Evolutionary conservation across 35 echinoderm and acorn worm species (phyloP).

Genomic region (Heliocidaris tuberculata): DNA sequence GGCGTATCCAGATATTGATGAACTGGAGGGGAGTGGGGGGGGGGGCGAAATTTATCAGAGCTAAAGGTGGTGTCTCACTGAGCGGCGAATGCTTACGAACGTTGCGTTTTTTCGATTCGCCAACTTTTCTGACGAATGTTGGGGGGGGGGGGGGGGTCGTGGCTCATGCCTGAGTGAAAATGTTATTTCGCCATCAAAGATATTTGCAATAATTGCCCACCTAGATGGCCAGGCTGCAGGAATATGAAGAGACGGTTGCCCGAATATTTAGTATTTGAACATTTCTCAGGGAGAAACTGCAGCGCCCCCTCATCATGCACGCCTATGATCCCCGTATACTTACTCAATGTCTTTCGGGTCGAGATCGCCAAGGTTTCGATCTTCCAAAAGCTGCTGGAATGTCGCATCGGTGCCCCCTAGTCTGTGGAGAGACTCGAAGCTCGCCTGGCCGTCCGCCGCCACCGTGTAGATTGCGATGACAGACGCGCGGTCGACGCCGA

Average conservation of each 20-base stretch:
- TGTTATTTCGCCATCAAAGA: too few species aligned
- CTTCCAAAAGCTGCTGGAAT: constrained; percentile 28
- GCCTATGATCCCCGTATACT: background rate
- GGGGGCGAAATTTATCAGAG: background rate
- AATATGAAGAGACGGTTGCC: too few species aligned
- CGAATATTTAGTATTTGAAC: too few species aligned
- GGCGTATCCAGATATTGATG: background rate
- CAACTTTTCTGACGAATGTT: background rate
- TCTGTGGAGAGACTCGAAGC: constrained; percentile 41
- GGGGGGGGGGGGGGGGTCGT: too few species aligned
- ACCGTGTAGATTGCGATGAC: constrained; percentile 48
- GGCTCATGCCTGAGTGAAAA: too few species aligned
- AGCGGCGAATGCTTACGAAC: background rate
- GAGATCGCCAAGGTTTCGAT: constrained; percentile 31
- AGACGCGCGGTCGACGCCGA: constrained; percentile 55
- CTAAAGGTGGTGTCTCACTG: background rate
- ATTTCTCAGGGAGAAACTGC: background rate
- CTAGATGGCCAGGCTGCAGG: too few species aligned
- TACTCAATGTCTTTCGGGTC: constrained; percentile 55
- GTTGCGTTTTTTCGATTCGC: background rate
- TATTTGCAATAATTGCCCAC: too few species aligned
- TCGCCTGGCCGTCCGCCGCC: background rate
- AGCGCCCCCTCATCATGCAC: background rate
- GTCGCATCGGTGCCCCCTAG: background rate
- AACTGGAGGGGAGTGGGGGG: background rate